Percentiles rank a stretch among this genome's conserved stretches.
phyloP scores from a whole-genome alignment of 2,113 vertebrate genomes.

The Neodontobutis hainanensis region DNA sequence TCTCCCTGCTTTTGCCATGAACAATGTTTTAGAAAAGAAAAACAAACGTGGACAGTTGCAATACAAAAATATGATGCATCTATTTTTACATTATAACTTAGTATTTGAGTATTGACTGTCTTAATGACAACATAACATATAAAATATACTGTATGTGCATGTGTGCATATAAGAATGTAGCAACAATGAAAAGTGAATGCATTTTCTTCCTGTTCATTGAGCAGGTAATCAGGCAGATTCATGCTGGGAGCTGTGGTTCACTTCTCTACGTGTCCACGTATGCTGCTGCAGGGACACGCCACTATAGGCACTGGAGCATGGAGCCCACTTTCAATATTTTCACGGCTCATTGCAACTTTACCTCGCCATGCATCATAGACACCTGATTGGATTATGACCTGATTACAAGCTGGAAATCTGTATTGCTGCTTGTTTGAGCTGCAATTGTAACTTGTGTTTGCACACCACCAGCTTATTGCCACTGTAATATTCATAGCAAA shows the following conservation, averaged over 20 bases:
- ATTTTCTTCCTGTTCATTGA: conserved; percentile 5
- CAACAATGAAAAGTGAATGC: not conserved
- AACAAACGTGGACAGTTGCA: not conserved
- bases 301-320: conserved; percentile 3
- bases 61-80: not conserved
- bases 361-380: not conserved
- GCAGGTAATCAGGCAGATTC: conserved; percentile 11
- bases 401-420: not conserved
- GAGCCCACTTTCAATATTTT: not conserved
- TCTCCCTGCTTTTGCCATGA: not conserved
- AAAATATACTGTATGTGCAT: not conserved
- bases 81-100: no score
- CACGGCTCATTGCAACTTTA: conserved; percentile 3
- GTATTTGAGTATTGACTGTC: no score
- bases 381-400: not conserved
- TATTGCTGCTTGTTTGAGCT: not conserved
- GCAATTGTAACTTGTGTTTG: not conserved
- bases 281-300: not conserved
- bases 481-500: conserved; percentile 5
- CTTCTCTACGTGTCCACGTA: not conserved
- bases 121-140: not conserved
- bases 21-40: not conserved
- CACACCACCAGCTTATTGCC: not conserved
- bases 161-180: not conserved
- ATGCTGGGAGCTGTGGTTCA: not conserved